phyloP scores from a whole-genome alignment of 1,140 invertebrate genomes.

The Spodoptera litura region DNA sequence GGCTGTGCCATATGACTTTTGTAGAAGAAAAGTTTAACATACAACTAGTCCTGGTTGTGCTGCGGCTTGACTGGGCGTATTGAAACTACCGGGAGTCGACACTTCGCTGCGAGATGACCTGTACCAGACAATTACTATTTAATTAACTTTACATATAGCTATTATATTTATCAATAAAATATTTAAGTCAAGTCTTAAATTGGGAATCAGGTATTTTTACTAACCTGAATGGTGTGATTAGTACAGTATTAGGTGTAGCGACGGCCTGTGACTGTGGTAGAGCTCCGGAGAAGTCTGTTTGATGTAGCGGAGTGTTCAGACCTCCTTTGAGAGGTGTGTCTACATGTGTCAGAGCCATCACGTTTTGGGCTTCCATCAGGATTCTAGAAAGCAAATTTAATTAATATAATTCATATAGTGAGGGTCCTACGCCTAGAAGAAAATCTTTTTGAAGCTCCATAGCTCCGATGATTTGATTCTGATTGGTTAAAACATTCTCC shows the following conservation, averaged over 20 bases:
- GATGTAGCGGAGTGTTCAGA: slow-evolving; percentile 96
- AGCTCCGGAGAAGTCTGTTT: slow-evolving; percentile 95
- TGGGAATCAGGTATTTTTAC: slow-evolving; percentile 24
- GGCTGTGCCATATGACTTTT: neutral
- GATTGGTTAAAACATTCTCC: too few relatives aligned
- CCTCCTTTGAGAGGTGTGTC: slow-evolving; percentile 99
- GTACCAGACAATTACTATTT: slow-evolving; percentile 50
- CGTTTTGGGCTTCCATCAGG: slow-evolving; percentile 98
- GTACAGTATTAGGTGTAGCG: slow-evolving; percentile 97
- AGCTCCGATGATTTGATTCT: too few relatives aligned
- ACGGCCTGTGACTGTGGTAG: slow-evolving; percentile 91
- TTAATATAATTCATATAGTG: too few relatives aligned
- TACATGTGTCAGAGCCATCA: slow-evolving; percentile 98
- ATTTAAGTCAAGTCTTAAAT: neutral
- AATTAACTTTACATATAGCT: too few relatives aligned
- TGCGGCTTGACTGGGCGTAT: slow-evolving; percentile 78
- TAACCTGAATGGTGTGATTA: slow-evolving; percentile 96
- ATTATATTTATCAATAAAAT: too few relatives aligned
- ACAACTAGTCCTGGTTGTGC: slow-evolving; percentile 60
- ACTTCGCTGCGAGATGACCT: slow-evolving; percentile 81
- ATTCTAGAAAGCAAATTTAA: slow-evolving; percentile 80
- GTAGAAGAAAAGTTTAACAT: slow-evolving; percentile 43
- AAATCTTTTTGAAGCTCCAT: too few relatives aligned
- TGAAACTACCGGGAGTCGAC: slow-evolving; percentile 83
- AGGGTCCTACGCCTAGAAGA: too few relatives aligned